Evolutionary conservation across 2,888 invertebrate species (phyloP), one percentile per base, ranked within the genome.

Genomic region (Netelia inedita): DNA sequence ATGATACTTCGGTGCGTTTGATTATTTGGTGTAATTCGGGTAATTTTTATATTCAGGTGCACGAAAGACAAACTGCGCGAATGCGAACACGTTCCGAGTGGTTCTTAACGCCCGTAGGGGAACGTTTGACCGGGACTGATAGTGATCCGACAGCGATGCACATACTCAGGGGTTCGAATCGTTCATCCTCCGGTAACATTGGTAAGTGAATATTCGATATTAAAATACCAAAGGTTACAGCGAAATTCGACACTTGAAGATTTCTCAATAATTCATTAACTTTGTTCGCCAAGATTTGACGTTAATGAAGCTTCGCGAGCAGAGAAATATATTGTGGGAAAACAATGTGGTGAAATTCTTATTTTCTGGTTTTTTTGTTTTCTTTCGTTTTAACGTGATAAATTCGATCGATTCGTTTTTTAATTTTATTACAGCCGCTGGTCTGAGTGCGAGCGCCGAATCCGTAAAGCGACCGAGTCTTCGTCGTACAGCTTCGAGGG

Each of bases 41-140:
- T 63, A 69, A 79, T 83, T 82, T 69, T 75, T 79, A 73, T 75
- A 93, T 93, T 93, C 94, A 98, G 97, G 98, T 98, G 91, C 98
- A 98, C 95, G 98, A 98, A 95, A 96, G 98, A 93, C 99, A 99
- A 95, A 97, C 98, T 88, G 98, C 98, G 93, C 96, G 99, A 90
- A 98, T 99, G 98, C 96, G 98, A 94, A 98, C 98, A 88, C 96
- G 99, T 90, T 98, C 98, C 84, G 98, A 99, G 95, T 99, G 99
- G 99, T 99, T 98, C 95, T 96, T 98, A 94, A 96, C 96, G 91
- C 96, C 96, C 82, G 95, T 95, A 87, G 95, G 95, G 14, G 95
- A 95, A 85, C 86, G 94, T 94, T 88, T 94, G 93, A 89, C 94
- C 91, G 89, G 94, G 66, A 92, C 94, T 72, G 94, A 94, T 85